These are phyloP conservation scores for Parelbella ahira DNA, from an alignment of 2,888 invertebrate species.

Conservation along the genomic window DNA sequence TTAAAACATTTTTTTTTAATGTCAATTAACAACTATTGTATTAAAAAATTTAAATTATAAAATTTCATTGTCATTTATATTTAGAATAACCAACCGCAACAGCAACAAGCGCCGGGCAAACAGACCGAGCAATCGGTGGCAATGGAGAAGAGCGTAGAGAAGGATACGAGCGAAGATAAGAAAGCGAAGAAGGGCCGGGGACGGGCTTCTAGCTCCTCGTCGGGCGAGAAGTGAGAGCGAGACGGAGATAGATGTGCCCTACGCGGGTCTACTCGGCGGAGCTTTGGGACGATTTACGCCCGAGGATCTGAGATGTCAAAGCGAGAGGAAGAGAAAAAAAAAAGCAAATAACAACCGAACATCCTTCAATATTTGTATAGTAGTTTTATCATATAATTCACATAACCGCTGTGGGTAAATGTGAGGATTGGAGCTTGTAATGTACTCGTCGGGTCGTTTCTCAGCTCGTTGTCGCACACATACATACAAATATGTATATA, in stretches of 20 bases:
- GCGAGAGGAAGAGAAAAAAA: too few relatives aligned
- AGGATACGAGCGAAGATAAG: constrained; percentile 55
- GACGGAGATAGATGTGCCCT: constrained; percentile 3
- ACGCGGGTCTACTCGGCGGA: too few relatives aligned
- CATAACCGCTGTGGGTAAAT: too few relatives aligned
- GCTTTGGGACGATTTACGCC: too few relatives aligned
- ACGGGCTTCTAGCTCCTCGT: constrained; percentile 67
- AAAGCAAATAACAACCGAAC: too few relatives aligned
- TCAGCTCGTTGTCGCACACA: constrained; percentile 14
- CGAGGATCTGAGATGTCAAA: too few relatives aligned
- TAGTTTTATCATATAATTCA: too few relatives aligned
- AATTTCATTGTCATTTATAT: constrained; percentile 9
- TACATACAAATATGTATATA: too few relatives aligned
- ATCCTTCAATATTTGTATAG: too few relatives aligned
- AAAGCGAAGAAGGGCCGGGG: constrained; percentile 60
- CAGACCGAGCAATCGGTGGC: constrained; percentile 39
- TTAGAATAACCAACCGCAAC: constrained; percentile 38
- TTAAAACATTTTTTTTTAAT: too few relatives aligned
- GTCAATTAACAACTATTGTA: too few relatives aligned
- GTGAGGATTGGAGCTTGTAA: constrained; percentile 3
- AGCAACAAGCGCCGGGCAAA: constrained; percentile 30
- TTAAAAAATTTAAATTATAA: too few relatives aligned
- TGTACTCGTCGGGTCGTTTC: constrained; percentile 6
- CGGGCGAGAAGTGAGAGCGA: constrained; percentile 60
- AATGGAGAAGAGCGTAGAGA: constrained; percentile 40